These are phyloP conservation scores for Pegoplata infirma DNA, from an alignment of 2,888 invertebrate genomes.

Conservation along the genomic window DNA sequence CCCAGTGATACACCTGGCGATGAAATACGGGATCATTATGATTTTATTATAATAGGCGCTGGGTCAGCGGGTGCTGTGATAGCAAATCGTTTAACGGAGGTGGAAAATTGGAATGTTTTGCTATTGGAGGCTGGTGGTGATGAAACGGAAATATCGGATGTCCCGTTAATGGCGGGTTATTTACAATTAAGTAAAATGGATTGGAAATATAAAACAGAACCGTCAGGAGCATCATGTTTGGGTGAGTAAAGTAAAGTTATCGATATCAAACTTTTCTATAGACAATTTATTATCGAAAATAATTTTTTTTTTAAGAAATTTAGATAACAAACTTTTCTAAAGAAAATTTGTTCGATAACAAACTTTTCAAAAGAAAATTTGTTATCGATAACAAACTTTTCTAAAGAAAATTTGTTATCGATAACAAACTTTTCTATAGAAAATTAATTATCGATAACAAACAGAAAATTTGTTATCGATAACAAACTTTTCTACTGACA, in stretches of 20 bases:
- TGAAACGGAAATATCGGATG: slow-evolving; percentile 94
- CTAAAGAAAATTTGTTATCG: too few species aligned
- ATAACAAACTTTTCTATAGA: too few species aligned
- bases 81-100: slow-evolving; percentile 89
- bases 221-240: slow-evolving; percentile 88
- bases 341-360: too few species aligned
- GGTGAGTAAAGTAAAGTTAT: slow-evolving; percentile 80
- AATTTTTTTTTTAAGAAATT: too few species aligned
- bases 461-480: too few species aligned
- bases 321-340: too few species aligned
- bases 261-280: too few species aligned
- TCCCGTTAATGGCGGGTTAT: slow-evolving; percentile 91
- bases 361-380: too few species aligned
- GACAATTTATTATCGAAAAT: too few species aligned
- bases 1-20: slow-evolving; percentile 85
- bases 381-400: too few species aligned
- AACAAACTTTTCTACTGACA: too few species aligned
- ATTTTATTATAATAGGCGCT: slow-evolving; percentile 91
- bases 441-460: too few species aligned
- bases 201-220: slow-evolving; percentile 96
- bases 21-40: slow-evolving; percentile 83
- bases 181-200: slow-evolving; percentile 91
- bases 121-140: slow-evolving; percentile 93
- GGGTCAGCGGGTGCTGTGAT: slow-evolving; percentile 94
- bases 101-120: slow-evolving; percentile 88